Conservation (phyloP, 2,797 vertebrate genomes). For the Steatocranus sp. region DNA sequence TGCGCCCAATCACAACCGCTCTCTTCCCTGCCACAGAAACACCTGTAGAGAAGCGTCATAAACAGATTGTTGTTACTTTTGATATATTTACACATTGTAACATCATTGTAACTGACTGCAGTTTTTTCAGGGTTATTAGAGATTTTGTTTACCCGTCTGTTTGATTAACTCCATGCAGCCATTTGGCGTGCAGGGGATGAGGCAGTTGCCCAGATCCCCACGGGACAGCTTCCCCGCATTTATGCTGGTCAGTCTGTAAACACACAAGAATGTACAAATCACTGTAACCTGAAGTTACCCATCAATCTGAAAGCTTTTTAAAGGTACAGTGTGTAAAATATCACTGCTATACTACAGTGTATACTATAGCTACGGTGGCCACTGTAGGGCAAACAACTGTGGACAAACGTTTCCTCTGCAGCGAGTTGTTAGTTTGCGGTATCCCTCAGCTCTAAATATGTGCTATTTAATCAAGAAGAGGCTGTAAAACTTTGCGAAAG, state of each 20-base stretch:
- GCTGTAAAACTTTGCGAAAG: neutral
- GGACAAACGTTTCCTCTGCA: neutral
- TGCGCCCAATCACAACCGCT: slow-evolving; percentile 93
- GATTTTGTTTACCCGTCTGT: slow-evolving; percentile 80
- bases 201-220: slow-evolving; percentile 90
- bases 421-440: neutral
- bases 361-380: neutral
- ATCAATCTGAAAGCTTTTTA: neutral
- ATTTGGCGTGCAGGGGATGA: slow-evolving; percentile 95
- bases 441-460: neutral
- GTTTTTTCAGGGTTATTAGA: neutral
- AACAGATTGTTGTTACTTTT: neutral
- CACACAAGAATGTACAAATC: neutral
- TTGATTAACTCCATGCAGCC: slow-evolving; percentile 97
- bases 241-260: slow-evolving; percentile 86
- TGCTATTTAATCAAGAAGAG: neutral
- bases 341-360: neutral
- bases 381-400: neutral
- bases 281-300: neutral
- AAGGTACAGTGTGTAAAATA: neutral
- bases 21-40: slow-evolving; percentile 86
- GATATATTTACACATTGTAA: neutral
- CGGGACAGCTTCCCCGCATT: slow-evolving; percentile 95
- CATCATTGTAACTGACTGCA: neutral
- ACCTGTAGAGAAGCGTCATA: slow-evolving; percentile 65